A percentile compares a stretch with the other conserved stretches of the same genome.
Conservation (phyloP, 1,140 invertebrate genomes). For the Nephila pilipes region DNA sequence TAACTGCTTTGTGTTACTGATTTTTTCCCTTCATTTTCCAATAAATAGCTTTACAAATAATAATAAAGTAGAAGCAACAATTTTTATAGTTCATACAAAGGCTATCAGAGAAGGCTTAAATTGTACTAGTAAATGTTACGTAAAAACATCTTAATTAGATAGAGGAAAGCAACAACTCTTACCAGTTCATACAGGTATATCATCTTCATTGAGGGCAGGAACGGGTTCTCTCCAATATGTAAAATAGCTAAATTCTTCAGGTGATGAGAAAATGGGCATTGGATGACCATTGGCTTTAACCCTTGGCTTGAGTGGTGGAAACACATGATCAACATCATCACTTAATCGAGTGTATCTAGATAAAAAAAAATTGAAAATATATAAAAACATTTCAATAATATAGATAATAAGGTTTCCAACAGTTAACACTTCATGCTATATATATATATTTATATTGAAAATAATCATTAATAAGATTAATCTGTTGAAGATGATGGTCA, state of each 20-base stretch:
- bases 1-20: no score
- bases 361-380: slow-evolving; percentile 78
- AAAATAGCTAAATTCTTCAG: slow-evolving; percentile 92
- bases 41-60: no score
- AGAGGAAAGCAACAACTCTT: not conserved
- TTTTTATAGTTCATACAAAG: no score
- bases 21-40: no score
- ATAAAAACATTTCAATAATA: not conserved
- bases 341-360: slow-evolving; percentile 95
- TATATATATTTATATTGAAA: no score
- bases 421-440: no score
- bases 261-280: slow-evolving; percentile 79
- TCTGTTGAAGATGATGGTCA: no score
- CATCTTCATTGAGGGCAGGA: slow-evolving; percentile 79
- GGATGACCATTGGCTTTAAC: slow-evolving; percentile 67
- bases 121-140: no score
- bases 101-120: no score
- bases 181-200: slow-evolving; percentile 34
- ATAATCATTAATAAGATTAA: no score
- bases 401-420: not conserved
- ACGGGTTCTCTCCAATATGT: slow-evolving; percentile 95
- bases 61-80: no score
- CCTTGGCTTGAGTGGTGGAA: slow-evolving; percentile 85
- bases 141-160: no score
- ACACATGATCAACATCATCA: slow-evolving; percentile 96